Evolutionary conservation across 2,797 vertebrate genomes (phyloP).

Genomic region (Smutsia temminckii): DNA sequence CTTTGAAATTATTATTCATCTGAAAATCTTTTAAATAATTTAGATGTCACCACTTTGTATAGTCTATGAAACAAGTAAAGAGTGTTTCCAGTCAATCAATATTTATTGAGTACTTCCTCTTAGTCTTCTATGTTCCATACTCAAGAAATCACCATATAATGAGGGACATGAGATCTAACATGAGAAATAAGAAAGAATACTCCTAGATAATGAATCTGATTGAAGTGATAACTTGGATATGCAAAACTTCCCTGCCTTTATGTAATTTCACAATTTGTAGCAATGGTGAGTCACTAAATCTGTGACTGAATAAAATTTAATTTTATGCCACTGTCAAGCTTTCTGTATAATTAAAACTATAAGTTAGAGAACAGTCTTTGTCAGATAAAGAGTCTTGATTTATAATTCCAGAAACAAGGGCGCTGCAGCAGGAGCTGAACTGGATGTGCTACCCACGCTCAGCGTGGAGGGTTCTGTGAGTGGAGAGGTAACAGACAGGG

Average conservation of each 20-base stretch:
- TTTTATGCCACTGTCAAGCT: background rate
- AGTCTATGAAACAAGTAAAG: constrained; percentile 23
- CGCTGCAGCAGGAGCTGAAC: background rate
- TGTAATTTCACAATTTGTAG: background rate
- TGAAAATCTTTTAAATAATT: constrained; percentile 12
- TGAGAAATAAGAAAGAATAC: background rate
- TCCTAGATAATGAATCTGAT: background rate
- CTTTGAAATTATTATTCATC: constrained; percentile 13
- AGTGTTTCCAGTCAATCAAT: background rate
- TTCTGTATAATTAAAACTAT: background rate
- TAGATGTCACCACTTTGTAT: background rate
- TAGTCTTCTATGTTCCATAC: background rate
- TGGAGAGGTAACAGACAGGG: background rate
- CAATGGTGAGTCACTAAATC: background rate
- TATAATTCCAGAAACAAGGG: background rate
- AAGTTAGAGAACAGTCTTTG: background rate
- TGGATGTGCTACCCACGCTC: background rate
- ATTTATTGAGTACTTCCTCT: background rate
- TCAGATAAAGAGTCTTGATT: background rate
- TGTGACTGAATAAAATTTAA: background rate
- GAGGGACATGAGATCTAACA: background rate
- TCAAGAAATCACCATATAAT: background rate
- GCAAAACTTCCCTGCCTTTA: background rate
- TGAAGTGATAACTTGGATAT: background rate
- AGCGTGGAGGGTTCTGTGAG: background rate